Percentiles rank a stretch among this genome's conserved stretches.
phyloP scores from a whole-genome alignment of 2,888 invertebrate species.

The Plusia festucae region DNA sequence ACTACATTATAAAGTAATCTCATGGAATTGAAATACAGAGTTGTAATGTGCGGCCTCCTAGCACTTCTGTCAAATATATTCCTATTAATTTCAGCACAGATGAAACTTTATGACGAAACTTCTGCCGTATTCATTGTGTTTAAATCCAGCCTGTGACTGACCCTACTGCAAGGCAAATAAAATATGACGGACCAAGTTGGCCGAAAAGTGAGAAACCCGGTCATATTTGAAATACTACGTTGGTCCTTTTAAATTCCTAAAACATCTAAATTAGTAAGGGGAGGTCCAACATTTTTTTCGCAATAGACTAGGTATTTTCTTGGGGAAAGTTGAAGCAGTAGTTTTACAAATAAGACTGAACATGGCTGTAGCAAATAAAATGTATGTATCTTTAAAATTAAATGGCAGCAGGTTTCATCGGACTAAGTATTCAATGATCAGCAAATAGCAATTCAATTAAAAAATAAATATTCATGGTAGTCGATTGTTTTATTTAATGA shows the following conservation, averaged over 20 bases:
- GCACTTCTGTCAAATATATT: slow-evolving; percentile 44
- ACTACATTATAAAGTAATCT: slow-evolving; percentile 37
- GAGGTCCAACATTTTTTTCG: no score
- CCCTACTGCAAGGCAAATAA: no score
- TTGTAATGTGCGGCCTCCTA: slow-evolving; percentile 10
- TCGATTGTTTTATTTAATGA: slow-evolving; percentile 34
- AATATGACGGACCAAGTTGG: no score
- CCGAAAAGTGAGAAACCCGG: no score
- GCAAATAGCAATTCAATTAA: slow-evolving; percentile 29
- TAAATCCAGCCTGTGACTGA: neutral
- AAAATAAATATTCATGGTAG: slow-evolving; percentile 15
- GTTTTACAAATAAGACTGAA: no score
- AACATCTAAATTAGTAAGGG: no score
- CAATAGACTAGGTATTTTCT: no score
- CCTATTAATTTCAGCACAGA: slow-evolving; percentile 22
- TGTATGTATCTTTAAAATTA: neutral
- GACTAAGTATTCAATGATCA: slow-evolving; percentile 14
- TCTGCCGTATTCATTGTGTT: neutral
- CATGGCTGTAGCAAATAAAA: no score
- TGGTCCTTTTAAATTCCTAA: no score
- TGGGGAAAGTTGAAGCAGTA: no score
- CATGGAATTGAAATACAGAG: slow-evolving; percentile 20
- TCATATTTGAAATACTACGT: no score
- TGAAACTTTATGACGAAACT: slow-evolving; percentile 23
- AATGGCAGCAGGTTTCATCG: neutral